phyloP scores from a whole-genome alignment of 2,888 invertebrate species.

The Lamellibrachia satsuma region DNA sequence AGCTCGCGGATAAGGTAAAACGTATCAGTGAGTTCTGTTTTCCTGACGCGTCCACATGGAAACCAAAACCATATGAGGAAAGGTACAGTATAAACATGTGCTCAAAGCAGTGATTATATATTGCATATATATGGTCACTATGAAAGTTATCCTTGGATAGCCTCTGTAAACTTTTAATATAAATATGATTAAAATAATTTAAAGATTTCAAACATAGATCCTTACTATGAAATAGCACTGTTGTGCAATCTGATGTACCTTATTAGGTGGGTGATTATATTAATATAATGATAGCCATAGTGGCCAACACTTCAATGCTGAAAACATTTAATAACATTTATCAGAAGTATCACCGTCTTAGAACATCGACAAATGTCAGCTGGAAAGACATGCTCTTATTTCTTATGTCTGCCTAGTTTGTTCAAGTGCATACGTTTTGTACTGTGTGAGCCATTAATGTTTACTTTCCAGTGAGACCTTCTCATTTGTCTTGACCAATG shows the following conservation, averaged over 20 bases:
- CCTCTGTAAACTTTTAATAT: background rate
- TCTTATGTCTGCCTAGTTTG: background rate
- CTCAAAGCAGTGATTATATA: background rate
- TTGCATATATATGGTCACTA: background rate
- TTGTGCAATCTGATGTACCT: background rate
- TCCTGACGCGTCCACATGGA: conserved; percentile 76
- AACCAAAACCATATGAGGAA: conserved; percentile 44
- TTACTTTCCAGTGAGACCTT: conserved; percentile 69
- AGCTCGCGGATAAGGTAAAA: conserved; percentile 54
- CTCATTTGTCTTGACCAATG: conserved; percentile 80
- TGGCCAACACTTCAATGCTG: background rate
- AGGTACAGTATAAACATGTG: conserved; percentile 26
- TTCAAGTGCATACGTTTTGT: background rate
- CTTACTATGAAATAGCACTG: background rate
- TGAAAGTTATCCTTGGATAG: background rate
- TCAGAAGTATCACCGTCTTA: background rate
- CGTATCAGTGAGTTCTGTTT: conserved; percentile 80
- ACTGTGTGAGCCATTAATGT: background rate
- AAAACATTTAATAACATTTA: background rate
- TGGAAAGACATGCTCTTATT: background rate
- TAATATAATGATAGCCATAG: background rate
- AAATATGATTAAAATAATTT: background rate
- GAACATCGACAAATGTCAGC: background rate
- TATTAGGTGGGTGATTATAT: background rate
- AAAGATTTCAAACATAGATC: background rate